These are phyloP conservation scores for Pteria penguin DNA, from an alignment of 2,888 invertebrate genomes.

Conservation along the genomic window DNA sequence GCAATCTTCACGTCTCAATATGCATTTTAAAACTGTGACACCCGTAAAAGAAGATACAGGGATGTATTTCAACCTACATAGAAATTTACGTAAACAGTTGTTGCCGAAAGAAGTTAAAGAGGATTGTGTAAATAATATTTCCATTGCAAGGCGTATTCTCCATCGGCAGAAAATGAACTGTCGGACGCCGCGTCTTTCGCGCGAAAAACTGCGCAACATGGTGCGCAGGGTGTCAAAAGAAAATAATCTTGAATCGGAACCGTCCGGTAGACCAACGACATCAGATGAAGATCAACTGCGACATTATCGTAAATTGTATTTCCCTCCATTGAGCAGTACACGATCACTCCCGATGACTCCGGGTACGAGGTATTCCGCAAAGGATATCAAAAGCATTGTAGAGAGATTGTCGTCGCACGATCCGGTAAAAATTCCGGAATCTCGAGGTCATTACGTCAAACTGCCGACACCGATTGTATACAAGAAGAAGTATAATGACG, in stretches of 20 bases:
- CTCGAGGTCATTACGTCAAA: conserved; percentile 56
- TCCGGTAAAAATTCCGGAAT: conserved; percentile 60
- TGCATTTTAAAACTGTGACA: conserved; percentile 57
- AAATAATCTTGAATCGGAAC: conserved; percentile 25
- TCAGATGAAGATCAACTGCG: conserved; percentile 37
- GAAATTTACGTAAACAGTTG: conserved; percentile 51
- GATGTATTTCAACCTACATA: conserved; percentile 55
- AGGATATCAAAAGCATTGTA: conserved; percentile 41
- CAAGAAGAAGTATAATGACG: conserved; percentile 60
- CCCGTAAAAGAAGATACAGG: conserved; percentile 52
- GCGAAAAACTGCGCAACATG: conserved; percentile 2
- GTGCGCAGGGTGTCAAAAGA: neutral
- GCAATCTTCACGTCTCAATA: conserved; percentile 52
- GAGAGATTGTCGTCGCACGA: conserved; percentile 53
- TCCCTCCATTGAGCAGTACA: conserved; percentile 39
- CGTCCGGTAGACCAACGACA: conserved; percentile 38
- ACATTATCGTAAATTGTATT: conserved; percentile 12
- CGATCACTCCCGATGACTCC: conserved; percentile 51
- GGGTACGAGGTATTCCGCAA: conserved; percentile 40
- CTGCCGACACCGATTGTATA: conserved; percentile 59
- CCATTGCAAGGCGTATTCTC: conserved; percentile 55
- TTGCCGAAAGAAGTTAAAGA: conserved; percentile 53
- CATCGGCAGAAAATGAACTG: conserved; percentile 39
- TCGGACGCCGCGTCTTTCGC: conserved; percentile 25
- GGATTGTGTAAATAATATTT: conserved; percentile 49